Conservation (phyloP, 37 sponge, comb jelly and placozoan genomes). For the Chondrosia reniformis region DNA sequence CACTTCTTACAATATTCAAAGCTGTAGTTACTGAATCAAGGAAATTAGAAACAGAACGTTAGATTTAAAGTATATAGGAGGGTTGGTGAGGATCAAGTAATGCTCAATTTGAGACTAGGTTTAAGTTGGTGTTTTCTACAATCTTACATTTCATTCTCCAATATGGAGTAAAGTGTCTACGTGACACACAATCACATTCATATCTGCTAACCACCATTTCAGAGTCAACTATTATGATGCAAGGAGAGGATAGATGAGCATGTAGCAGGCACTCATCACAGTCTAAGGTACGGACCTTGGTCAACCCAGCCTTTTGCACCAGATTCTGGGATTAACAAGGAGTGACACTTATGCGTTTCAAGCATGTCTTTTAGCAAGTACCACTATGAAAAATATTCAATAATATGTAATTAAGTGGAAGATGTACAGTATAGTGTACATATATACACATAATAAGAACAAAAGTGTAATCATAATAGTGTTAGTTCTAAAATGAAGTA, state of each 20-base stretch:
- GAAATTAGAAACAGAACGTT: not conserved
- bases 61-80: not conserved
- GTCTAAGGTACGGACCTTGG: not conserved
- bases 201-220: conserved; percentile 25
- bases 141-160: conserved; percentile 63
- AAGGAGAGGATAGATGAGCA: not conserved
- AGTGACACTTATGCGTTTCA: conserved; percentile 51
- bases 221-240: not conserved
- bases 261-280: not conserved
- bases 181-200: conserved; percentile 36
- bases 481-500: not conserved
- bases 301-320: conserved; percentile 54
- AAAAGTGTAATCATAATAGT: not conserved
- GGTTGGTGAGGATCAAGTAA: not conserved
- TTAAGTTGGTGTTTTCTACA: not conserved
- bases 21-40: conserved; percentile 33
- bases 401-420: not conserved
- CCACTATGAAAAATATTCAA: conserved; percentile 24
- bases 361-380: conserved; percentile 62
- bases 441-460: not conserved
- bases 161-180: conserved; percentile 53
- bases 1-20: conserved; percentile 34
- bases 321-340: conserved; percentile 47
- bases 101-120: not conserved
- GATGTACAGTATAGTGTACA: not conserved